Conservation (phyloP, 2,888 invertebrate species). For the Stramonita haemastoma region DNA sequence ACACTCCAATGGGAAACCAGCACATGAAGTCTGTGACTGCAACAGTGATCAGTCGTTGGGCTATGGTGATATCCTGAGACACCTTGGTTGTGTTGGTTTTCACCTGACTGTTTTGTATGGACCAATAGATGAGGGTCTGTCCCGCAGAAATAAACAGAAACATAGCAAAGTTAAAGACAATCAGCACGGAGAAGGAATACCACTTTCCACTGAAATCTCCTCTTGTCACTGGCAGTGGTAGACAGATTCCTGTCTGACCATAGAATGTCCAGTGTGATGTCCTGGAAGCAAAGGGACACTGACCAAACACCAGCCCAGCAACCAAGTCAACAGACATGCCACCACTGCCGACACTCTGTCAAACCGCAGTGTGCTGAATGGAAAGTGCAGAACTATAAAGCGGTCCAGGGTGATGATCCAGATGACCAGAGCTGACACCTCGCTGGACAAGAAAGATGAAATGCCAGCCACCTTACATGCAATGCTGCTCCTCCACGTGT, state of each 20-base stretch:
- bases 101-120: conserved; percentile 46
- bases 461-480: conserved; percentile 59
- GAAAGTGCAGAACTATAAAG: conserved; percentile 82
- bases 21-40: conserved; percentile 26
- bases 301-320: conserved; percentile 70
- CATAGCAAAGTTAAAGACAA: conserved; percentile 68
- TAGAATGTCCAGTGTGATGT: conserved; percentile 62
- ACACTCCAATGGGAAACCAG: conserved; percentile 24
- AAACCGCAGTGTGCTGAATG: conserved; percentile 76
- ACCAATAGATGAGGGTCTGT: conserved; percentile 71
- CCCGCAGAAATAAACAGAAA: conserved; percentile 71
- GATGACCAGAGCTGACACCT: conserved; percentile 82
- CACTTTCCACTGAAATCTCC: conserved; percentile 74
- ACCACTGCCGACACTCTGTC: conserved; percentile 57
- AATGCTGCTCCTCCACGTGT: conserved; percentile 54
- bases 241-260: conserved; percentile 70
- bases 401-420: conserved; percentile 83
- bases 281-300: conserved; percentile 66
- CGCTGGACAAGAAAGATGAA: conserved; percentile 78
- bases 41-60: conserved; percentile 19
- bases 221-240: conserved; percentile 73
- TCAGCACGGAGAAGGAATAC: conserved; percentile 72
- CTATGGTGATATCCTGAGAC: conserved; percentile 24
- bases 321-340: conserved; percentile 46
- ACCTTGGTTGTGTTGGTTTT: not conserved